Base-by-base conservation (phyloP, 1,140 invertebrate species). In the Hesperophylax magnus region DNA sequence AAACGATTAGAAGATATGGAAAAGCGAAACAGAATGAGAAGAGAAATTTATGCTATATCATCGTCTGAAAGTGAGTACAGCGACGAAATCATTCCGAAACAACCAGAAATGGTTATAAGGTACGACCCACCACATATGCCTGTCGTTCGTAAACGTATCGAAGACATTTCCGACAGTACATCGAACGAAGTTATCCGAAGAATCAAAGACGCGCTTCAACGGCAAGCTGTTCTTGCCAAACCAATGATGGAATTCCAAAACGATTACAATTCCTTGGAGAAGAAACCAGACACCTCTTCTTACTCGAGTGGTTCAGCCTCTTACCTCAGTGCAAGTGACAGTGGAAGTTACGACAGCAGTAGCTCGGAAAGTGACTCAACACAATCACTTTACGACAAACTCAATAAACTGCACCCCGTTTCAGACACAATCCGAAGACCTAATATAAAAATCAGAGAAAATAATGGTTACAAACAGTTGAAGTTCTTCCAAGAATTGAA, bases 401-500 rank as follows among this genome's bases (percentile, higher is more conserved):
- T 77, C 27, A 52, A n/a, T 20, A 47, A 47, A 47, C 39, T 77
- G 22, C 17, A 54, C 20, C 52, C 47, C 24, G 20, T 63, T 18
- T 77, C 74, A 3, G 58, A 52, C n/a, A 34, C 47, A 34, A n/a
- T 63, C 56, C 74, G 39, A 11, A 69, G 54, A 79, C 78, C 78
- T 7, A 39, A 74, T 2, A 71, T 58, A 1, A 72, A 63, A 53
- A 22, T 77, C 18, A 20, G 53, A n/a, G 58, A 80, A 67, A 61
- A 79, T 11, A 71, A 65, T 15, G 61, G 31, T 24, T 76, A 77
- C 77, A 80, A 71, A 61, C 7, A 72, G 56, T 24, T 79, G 31
- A 58, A 65, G n/a, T 53, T 72, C 17, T 85, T 85, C 61, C 58
- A 81, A 20, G 34, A 20, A 0, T 24, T 79, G 52, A 84, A 84